Base-by-base conservation (phyloP, 2,113 vertebrate species). In the Xyliphius kryptos region DNA sequence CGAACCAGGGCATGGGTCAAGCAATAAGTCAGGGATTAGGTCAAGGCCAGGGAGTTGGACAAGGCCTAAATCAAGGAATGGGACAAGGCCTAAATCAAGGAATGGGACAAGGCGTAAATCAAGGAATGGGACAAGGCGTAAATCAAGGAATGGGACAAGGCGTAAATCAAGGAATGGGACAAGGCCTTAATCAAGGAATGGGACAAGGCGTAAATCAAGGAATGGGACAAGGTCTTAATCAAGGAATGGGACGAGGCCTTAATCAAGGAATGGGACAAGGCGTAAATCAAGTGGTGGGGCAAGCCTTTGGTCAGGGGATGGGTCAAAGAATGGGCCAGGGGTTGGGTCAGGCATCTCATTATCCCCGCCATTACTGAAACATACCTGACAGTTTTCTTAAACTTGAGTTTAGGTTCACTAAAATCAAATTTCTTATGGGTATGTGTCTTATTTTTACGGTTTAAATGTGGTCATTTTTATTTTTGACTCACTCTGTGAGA, bases 341-440 rank as follows among this genome's bases (percentile, higher is more conserved):
- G 66, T 79, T 86, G 1, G 4, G 32, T 1, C 54, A 71, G 1
- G 79, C 95, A 81, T 88, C 88, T 56, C 89, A 93, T 67, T 98
- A 93, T 60, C 88, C 92, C 60, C 90, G 89, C 56, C 95, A 93
- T 80, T 98, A 93, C 80, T 98, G 82, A 90, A 61, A 44, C 8
- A 0, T 6, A 64, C n/a, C 72, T 15, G 3, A 13, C 3, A 2
- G 12, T n/a, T 46, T 41, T 41, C 13, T 41, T 41, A 14, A 41
- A 41, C 13, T 41, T 14, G 40, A 46, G 43, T 46, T 36, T 36
- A 14, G 19, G 37, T 60, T 66, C 15, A 20, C 49, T 56, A 46
- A 21, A 5, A 32, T 41, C 32, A 15, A 15, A n/a, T 46, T 46
- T 46, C 13, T 46, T 2, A 46, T n/a, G 16, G 69, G 76, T 72